phyloP scores from a whole-genome alignment of 2,888 invertebrate genomes.

The Aspidiotus destructor region DNA sequence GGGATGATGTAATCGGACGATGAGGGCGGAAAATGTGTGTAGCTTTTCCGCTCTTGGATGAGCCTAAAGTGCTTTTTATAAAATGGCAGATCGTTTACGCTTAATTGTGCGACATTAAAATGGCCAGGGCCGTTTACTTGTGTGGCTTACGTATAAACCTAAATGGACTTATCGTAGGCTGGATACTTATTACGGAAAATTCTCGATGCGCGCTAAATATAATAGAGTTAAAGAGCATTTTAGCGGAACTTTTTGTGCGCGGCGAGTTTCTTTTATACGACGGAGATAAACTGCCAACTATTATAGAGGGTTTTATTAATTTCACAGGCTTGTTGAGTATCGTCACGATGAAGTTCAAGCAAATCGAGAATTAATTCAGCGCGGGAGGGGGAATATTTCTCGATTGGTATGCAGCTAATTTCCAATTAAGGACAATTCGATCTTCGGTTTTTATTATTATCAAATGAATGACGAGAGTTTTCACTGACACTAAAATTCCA shows the following conservation, averaged over 20 bases:
- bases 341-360: neutral
- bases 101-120: conserved; percentile 16
- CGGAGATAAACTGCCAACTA: neutral
- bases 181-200: no score
- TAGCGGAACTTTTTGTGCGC: no score
- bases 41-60: neutral
- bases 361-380: neutral
- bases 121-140: neutral
- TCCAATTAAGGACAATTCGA: no score
- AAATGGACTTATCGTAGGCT: conserved; percentile 8
- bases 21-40: no score
- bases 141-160: neutral
- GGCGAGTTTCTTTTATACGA: neutral
- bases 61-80: conserved; percentile 3
- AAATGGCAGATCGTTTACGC: conserved; percentile 17
- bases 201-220: no score
- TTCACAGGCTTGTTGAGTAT: neutral
- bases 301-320: neutral
- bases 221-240: no score
- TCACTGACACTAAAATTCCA: neutral
- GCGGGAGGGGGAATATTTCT: neutral
- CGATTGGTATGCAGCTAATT: no score
- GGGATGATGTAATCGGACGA: no score
- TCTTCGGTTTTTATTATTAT: no score
- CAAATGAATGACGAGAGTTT: neutral